Evolutionary conservation across 2,888 invertebrate species (phyloP).

Genomic region (Drosophila koepferae): DNA sequence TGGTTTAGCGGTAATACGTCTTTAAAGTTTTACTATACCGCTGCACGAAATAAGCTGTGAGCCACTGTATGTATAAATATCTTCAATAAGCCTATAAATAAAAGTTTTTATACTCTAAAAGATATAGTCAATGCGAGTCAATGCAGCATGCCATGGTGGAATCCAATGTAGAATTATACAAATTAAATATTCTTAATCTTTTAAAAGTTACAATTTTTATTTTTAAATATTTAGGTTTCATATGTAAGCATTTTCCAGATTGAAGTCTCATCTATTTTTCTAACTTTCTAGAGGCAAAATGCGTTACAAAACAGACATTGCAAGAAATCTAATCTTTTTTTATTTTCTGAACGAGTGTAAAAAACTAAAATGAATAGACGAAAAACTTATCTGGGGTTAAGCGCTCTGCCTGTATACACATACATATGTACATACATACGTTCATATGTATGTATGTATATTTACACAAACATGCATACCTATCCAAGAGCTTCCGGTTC

Average conservation of each 20-base stretch:
- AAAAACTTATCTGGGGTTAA: constrained; percentile 6
- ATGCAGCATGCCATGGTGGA: no score
- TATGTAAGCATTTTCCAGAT: not conserved
- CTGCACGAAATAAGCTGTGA: no score
- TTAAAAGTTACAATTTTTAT: no score
- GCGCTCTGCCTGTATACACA: not conserved
- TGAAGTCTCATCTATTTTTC: not conserved
- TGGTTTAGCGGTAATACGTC: no score
- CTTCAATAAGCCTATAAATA: no score
- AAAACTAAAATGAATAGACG: not conserved
- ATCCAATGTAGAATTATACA: no score
- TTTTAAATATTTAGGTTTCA: no score
- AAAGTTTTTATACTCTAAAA: no score
- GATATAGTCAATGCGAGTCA: no score
- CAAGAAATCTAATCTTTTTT: not conserved
- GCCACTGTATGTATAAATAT: no score
- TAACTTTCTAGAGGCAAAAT: not conserved
- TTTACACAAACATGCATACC: not conserved
- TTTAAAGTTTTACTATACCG: no score
- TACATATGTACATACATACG: not conserved
- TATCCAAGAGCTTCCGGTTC: not conserved
- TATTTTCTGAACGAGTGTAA: not conserved
- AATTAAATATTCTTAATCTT: no score
- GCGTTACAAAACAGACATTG: not conserved
- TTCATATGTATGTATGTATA: not conserved